These are phyloP conservation scores for Sylvicola cinctus DNA, from an alignment of 2,888 invertebrate species.

Conservation along the genomic window DNA sequence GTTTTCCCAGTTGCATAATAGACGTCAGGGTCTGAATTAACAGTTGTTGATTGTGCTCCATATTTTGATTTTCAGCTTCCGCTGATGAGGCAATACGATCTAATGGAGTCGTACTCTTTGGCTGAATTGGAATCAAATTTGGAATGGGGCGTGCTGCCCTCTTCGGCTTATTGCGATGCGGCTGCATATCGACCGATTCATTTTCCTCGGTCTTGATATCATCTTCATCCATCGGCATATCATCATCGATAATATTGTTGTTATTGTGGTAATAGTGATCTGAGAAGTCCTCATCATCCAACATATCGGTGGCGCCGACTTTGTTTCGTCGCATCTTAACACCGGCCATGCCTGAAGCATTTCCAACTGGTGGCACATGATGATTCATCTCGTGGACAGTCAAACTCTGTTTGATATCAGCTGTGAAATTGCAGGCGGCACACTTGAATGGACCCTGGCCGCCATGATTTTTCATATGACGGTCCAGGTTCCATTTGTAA, in stretches of 20 bases:
- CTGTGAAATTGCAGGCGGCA: slow-evolving; percentile 73
- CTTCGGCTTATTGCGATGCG: slow-evolving; percentile 10
- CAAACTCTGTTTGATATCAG: slow-evolving; percentile 77
- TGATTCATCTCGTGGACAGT: slow-evolving; percentile 86
- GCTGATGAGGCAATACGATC: slow-evolving; percentile 8
- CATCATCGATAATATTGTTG: slow-evolving; percentile 10
- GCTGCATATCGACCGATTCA: not conserved
- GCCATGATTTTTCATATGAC: slow-evolving; percentile 82
- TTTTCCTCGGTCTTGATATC: not conserved
- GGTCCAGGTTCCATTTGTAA: slow-evolving; percentile 81
- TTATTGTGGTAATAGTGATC: slow-evolving; percentile 18
- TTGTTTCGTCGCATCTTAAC: slow-evolving; percentile 45
- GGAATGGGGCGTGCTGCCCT: slow-evolving; percentile 43
- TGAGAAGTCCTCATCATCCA: slow-evolving; percentile 18
- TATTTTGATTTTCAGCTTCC: not conserved
- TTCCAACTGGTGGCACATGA: slow-evolving; percentile 61
- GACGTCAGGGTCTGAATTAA: slow-evolving; percentile 17
- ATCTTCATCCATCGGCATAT: slow-evolving; percentile 12
- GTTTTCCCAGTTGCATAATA: slow-evolving; percentile 33
- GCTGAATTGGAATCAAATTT: slow-evolving; percentile 49
- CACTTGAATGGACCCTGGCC: slow-evolving; percentile 71
- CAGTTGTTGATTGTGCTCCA: not conserved
- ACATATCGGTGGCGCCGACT: slow-evolving; percentile 41
- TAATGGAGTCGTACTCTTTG: slow-evolving; percentile 22
- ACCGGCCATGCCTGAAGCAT: slow-evolving; percentile 30